These are phyloP conservation scores for Pedionomus torquatus DNA, from an alignment of 2,113 vertebrate species.

Conservation along the genomic window DNA sequence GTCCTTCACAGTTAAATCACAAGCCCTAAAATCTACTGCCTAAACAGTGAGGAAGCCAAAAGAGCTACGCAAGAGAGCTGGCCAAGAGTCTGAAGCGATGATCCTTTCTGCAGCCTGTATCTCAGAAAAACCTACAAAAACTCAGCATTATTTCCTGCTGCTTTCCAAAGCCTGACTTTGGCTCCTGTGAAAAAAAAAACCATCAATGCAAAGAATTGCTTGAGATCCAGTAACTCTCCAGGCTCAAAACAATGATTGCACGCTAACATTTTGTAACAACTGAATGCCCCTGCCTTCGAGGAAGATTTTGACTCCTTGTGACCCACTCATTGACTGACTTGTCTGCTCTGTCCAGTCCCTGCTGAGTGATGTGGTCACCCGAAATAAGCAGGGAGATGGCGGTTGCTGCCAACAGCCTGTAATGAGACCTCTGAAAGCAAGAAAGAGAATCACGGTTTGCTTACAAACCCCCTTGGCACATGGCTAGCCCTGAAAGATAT, in stretches of 20 bases:
- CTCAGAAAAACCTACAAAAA: neutral
- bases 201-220: neutral
- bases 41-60: neutral
- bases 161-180: neutral
- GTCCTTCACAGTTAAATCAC: neutral
- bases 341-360: neutral
- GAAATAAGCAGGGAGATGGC: neutral
- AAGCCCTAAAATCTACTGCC: neutral
- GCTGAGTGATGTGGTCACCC: neutral
- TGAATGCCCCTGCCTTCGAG: neutral
- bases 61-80: neutral
- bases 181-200: neutral
- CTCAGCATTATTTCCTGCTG: neutral
- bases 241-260: neutral
- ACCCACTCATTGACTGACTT: neutral
- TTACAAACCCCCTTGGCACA: slow-evolving; percentile 10
- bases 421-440: slow-evolving; percentile 21
- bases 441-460: slow-evolving; percentile 32
- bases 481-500: slow-evolving; percentile 37
- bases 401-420: neutral
- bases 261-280: neutral
- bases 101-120: neutral
- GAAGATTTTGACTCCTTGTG: slow-evolving; percentile 2
- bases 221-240: neutral
- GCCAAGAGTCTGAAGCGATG: neutral